Evolutionary conservation across 1,140 invertebrate genomes (phyloP).

Genomic region (Metaphire vulgaris): DNA sequence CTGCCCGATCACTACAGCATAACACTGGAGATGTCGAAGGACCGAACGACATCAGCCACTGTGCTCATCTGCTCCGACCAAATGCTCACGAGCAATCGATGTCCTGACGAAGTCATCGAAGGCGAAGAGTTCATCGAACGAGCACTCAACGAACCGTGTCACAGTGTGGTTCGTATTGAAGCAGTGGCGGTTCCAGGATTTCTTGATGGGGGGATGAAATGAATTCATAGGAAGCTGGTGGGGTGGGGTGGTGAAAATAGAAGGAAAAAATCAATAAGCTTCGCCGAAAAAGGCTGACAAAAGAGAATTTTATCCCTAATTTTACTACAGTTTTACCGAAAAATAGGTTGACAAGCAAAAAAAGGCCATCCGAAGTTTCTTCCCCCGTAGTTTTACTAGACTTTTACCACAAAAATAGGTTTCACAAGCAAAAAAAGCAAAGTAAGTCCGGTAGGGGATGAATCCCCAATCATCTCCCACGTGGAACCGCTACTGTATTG

Average conservation of each 20-base stretch:
- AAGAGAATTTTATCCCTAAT: not conserved
- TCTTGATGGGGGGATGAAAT: too few species aligned
- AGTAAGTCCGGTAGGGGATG: too few species aligned
- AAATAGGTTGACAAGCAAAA: not conserved
- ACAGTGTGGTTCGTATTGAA: not conserved
- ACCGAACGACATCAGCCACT: slow-evolving; percentile 36
- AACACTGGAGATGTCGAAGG: slow-evolving; percentile 34
- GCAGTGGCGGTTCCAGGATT: not conserved
- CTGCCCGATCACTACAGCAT: slow-evolving; percentile 42
- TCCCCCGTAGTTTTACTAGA: too few species aligned
- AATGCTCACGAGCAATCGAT: not conserved
- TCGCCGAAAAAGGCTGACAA: not conserved
- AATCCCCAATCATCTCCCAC: too few species aligned
- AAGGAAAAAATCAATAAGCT: not conserved
- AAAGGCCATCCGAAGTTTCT: too few species aligned
- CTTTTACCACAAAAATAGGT: too few species aligned
- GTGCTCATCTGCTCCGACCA: slow-evolving; percentile 28
- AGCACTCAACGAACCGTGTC: not conserved
- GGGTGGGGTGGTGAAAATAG: not conserved
- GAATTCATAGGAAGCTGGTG: not conserved
- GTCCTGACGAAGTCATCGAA: not conserved
- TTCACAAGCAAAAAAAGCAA: too few species aligned
- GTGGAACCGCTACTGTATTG: too few species aligned
- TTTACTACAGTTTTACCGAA: not conserved
- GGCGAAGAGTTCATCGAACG: not conserved